A percentile compares a stretch with the other conserved stretches of the same genome.
phyloP scores from a whole-genome alignment of 2,113 vertebrate genomes.

The Suncus etruscus region DNA sequence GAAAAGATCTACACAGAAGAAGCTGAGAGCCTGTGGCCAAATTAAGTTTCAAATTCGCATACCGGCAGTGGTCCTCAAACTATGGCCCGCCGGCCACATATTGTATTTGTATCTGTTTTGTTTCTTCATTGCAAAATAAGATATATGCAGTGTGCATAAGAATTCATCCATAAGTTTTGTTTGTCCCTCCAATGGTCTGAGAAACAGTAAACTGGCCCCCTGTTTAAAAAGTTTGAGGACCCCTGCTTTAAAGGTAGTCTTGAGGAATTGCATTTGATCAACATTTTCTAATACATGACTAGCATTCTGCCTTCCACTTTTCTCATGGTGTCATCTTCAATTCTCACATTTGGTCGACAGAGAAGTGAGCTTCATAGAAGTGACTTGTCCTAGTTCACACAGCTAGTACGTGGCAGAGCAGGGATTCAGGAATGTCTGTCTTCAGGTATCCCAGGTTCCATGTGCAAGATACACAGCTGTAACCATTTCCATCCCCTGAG shows the following conservation, averaged over 20 bases:
- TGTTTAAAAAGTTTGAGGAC: too few species aligned
- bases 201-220: too few species aligned
- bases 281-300: not conserved
- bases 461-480: not conserved
- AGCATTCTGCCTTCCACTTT: slow-evolving; percentile 10
- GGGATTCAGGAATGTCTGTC: not conserved
- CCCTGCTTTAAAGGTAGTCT: not conserved
- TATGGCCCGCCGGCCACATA: too few species aligned
- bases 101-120: too few species aligned
- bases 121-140: too few species aligned
- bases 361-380: not conserved
- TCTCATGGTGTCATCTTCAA: slow-evolving; percentile 11
- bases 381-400: not conserved
- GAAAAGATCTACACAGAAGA: not conserved
- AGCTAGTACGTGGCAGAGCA: not conserved
- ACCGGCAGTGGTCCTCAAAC: too few species aligned
- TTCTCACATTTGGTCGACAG: not conserved
- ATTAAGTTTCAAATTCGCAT: not conserved
- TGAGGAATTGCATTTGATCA: not conserved
- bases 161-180: too few species aligned
- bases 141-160: too few species aligned
- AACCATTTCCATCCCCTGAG: not conserved
- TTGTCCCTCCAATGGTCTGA: too few species aligned
- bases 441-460: not conserved
- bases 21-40: not conserved